These are phyloP conservation scores for Psittacus erithacus DNA, from an alignment of 2,113 vertebrate genomes.

Conservation along the genomic window DNA sequence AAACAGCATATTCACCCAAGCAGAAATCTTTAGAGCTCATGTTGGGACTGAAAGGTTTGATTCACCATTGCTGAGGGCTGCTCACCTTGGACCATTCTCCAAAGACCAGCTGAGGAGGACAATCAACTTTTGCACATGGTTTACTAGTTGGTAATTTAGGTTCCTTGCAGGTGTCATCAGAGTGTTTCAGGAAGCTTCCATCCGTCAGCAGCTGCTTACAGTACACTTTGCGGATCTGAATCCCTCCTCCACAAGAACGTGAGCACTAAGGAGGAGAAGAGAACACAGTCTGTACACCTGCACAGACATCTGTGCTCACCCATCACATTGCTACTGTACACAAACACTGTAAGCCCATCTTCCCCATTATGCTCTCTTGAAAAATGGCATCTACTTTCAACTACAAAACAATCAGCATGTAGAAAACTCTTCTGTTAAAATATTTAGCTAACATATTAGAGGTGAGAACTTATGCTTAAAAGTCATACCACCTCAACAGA, in stretches of 20 bases:
- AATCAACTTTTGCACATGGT: slow-evolving; percentile 82
- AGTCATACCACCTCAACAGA: neutral
- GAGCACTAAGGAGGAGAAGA: slow-evolving; percentile 80
- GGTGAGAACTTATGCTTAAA: neutral
- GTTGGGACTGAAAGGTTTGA: neutral
- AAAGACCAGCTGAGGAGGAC: slow-evolving; percentile 77
- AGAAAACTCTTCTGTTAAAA: neutral
- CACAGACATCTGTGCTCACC: neutral
- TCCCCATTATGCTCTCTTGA: neutral
- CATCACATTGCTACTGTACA: neutral
- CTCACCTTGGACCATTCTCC: slow-evolving; percentile 90
- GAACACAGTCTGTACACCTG: neutral
- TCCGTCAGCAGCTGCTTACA: slow-evolving; percentile 89
- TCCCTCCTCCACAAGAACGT: slow-evolving; percentile 85
- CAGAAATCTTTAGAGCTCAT: neutral
- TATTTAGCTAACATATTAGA: neutral
- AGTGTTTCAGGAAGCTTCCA: slow-evolving; percentile 81
- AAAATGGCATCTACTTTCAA: neutral
- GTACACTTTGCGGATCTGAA: slow-evolving; percentile 82
- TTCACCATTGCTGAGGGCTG: neutral
- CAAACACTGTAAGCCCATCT: neutral
- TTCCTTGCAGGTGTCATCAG: slow-evolving; percentile 77
- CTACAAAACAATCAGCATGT: neutral
- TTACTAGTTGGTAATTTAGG: slow-evolving; percentile 72
- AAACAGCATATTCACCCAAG: neutral